phyloP scores from a whole-genome alignment of 2,797 vertebrate genomes.

The Miichthys miiuy region DNA sequence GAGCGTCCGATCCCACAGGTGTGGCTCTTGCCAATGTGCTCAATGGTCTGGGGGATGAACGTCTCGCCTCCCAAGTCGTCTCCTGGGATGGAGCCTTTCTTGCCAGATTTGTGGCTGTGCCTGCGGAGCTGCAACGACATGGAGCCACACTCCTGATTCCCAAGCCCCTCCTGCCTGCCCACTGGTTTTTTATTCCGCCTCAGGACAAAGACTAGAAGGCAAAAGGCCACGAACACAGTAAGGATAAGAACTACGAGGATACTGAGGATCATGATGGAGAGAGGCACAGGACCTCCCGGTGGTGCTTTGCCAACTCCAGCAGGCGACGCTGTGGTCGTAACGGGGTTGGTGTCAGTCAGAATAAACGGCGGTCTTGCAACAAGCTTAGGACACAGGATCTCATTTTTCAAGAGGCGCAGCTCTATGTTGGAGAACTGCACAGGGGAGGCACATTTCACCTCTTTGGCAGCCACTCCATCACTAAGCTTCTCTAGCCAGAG shows the following conservation, averaged over 20 bases:
- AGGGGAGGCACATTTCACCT: constrained; percentile 94
- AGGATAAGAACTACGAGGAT: constrained; percentile 98
- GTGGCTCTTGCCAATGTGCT: constrained; percentile 98
- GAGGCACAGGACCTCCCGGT: constrained; percentile 94
- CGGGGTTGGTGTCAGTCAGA: constrained; percentile 89
- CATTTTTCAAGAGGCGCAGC: constrained; percentile 94
- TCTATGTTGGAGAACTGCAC: constrained; percentile 97
- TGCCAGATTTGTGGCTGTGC: constrained; percentile 92
- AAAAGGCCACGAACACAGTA: constrained; percentile 98
- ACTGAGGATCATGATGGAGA: constrained; percentile 98
- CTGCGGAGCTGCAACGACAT: constrained; percentile 95
- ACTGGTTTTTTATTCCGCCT: constrained; percentile 95
- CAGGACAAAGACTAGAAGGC: constrained; percentile 96
- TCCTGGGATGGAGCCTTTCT: constrained; percentile 84
- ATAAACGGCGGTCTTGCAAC: constrained; percentile 90
- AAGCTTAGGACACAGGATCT: constrained; percentile 96
- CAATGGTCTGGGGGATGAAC: constrained; percentile 99
- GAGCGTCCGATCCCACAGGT: constrained; percentile 91
- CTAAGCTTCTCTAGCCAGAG: constrained; percentile 96
- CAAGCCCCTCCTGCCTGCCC: constrained; percentile 93
- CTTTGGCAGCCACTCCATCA: constrained; percentile 94
- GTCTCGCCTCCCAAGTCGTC: constrained; percentile 92
- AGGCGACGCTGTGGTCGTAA: constrained; percentile 88
- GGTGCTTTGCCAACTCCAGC: constrained; percentile 93
- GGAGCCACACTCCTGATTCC: constrained; percentile 92